phyloP scores from a whole-genome alignment of 2,113 vertebrate genomes.

The Grus americana region DNA sequence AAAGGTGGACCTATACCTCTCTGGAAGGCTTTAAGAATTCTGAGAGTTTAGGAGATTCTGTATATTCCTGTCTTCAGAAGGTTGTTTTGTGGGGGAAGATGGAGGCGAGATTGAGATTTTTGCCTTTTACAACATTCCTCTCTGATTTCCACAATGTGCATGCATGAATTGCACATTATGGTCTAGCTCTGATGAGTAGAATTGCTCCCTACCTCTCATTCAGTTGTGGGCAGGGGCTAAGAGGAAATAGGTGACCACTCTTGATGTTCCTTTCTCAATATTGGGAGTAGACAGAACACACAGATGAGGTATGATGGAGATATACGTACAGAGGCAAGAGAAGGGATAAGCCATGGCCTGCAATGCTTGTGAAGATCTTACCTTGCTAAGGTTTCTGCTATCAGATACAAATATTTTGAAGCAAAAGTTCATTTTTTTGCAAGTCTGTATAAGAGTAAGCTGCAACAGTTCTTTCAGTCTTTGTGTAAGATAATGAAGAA shows the following conservation, averaged over 20 bases:
- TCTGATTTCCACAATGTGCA: background rate
- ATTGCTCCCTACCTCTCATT: background rate
- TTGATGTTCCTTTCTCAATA: background rate
- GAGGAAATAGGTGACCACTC: background rate
- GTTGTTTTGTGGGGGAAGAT: background rate
- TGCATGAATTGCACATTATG: background rate
- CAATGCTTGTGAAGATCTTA: background rate
- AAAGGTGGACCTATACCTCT: background rate
- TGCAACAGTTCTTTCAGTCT: background rate
- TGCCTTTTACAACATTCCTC: background rate
- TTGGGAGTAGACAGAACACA: background rate
- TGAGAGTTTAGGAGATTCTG: background rate
- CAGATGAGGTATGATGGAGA: background rate
- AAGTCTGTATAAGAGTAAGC: background rate
- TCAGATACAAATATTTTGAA: background rate
- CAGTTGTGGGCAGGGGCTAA: background rate
- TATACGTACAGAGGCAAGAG: background rate
- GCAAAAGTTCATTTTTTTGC: background rate
- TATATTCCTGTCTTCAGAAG: background rate
- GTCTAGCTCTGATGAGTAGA: background rate
- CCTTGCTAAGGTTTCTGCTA: background rate
- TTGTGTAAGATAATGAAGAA: background rate
- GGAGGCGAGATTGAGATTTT: background rate
- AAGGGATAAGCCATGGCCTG: background rate
- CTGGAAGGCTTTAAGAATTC: background rate